Conservation (phyloP, 2,797 vertebrate species). For the Bovichtus diacanthus region DNA sequence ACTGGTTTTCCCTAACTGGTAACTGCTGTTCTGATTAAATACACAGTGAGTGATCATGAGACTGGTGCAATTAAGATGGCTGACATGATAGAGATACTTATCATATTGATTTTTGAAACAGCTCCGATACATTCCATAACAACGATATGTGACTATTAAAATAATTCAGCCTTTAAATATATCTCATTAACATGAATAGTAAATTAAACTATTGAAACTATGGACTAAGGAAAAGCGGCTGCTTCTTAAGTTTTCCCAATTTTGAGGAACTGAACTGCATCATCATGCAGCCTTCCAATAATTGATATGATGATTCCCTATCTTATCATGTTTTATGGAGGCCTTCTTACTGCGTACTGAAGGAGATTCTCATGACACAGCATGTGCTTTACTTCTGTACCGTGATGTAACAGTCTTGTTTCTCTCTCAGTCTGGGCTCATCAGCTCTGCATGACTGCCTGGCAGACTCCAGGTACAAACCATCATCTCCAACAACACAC, state of each 20-base stretch:
- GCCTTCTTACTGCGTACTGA: constrained; percentile 26
- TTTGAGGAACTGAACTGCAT: not conserved
- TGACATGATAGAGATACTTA: not conserved
- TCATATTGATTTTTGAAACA: not conserved
- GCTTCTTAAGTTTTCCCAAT: not conserved
- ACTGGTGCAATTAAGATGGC: constrained; percentile 3
- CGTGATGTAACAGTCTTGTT: constrained; percentile 48
- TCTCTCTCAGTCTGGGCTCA: constrained; percentile 77
- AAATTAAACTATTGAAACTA: not conserved
- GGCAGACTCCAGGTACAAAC: constrained; percentile 64
- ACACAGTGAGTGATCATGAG: not conserved
- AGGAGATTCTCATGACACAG: not conserved
- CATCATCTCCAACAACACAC: not conserved
- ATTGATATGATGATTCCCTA: not conserved
- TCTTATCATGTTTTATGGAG: not conserved
- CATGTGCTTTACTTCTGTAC: not conserved
- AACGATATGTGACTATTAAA: not conserved
- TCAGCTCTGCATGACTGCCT: constrained; percentile 67
- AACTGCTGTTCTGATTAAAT: not conserved
- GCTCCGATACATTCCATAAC: not conserved
- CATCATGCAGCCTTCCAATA: not conserved
- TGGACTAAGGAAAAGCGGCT: not conserved
- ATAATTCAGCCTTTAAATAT: not conserved
- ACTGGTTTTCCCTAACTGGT: not conserved
- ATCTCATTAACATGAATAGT: not conserved